Evolutionary conservation across 2,888 invertebrate genomes (phyloP).

Genomic region (Drosophila anceps): DNA sequence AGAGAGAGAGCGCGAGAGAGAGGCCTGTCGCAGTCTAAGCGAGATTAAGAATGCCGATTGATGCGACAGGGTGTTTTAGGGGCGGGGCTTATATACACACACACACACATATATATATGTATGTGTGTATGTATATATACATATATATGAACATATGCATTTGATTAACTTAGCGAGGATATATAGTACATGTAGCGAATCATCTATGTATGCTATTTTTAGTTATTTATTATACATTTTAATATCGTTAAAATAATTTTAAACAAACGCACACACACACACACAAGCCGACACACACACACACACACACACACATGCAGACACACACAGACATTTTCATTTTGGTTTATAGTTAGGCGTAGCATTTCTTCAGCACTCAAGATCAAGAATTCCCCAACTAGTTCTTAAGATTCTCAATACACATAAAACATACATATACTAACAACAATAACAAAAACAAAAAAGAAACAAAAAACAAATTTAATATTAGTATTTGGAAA

Average conservation of each 20-base stretch:
- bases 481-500: conserved; percentile 72
- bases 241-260: conserved; percentile 77
- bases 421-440: conserved; percentile 10
- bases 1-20: conserved; percentile 63
- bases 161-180: conserved; percentile 61
- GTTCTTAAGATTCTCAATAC: conserved; percentile 52
- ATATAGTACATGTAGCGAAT: conserved; percentile 48
- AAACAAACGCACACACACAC: conserved; percentile 33
- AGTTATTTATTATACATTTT: conserved; percentile 77
- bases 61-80: conserved; percentile 39
- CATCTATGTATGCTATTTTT: conserved; percentile 71
- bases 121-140: background rate
- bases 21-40: conserved; percentile 72
- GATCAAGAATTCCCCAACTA: conserved; percentile 43
- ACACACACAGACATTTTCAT: conserved; percentile 22
- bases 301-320: conserved; percentile 2
- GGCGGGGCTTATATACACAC: conserved; percentile 49
- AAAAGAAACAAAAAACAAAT: conserved; percentile 49
- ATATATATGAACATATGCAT: conserved; percentile 61
- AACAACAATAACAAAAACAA: conserved; percentile 37
- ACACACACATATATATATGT: background rate
- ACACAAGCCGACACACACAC: conserved; percentile 6
- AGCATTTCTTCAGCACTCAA: conserved; percentile 48
- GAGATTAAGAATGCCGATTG: conserved; percentile 82
- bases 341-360: conserved; percentile 69